A percentile compares a stretch with the other conserved stretches of the same genome.
These are phyloP conservation scores for Arctia plantaginis DNA, from an alignment of 2,888 invertebrate genomes.

Conservation along the genomic window DNA sequence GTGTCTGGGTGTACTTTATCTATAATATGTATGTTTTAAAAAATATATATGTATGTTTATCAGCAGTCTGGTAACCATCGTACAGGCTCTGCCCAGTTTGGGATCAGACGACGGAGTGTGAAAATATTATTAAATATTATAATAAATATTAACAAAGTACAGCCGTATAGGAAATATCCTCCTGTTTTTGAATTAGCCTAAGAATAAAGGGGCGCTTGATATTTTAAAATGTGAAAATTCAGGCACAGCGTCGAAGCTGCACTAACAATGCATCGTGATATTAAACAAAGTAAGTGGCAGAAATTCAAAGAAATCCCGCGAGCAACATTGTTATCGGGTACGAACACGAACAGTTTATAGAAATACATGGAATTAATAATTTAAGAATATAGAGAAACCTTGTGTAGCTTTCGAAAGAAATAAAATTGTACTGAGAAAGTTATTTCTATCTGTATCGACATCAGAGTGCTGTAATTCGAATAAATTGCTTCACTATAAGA, in stretches of 20 bases:
- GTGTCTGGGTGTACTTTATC: too few species aligned
- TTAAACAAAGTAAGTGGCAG: conserved; percentile 15
- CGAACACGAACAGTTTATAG: conserved; percentile 26
- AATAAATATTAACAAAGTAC: too few species aligned
- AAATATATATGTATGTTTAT: too few species aligned
- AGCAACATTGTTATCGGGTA: conserved; percentile 14
- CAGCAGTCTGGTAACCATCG: too few species aligned
- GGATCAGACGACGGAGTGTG: too few species aligned
- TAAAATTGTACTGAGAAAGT: conserved; percentile 18
- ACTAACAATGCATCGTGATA: conserved; percentile 10
- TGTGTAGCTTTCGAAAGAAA: conserved; percentile 34
- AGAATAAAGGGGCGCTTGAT: not conserved
- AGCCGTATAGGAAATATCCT: too few species aligned
- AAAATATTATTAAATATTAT: too few species aligned
- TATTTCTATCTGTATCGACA: not conserved
- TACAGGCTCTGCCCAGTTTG: too few species aligned
- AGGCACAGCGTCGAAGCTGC: conserved; percentile 7
- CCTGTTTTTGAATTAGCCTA: not conserved
- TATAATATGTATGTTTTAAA: too few species aligned
- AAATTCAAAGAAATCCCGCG: conserved; percentile 18
- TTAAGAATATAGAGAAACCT: conserved; percentile 33
- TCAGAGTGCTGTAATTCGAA: not conserved
- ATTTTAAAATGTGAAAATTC: not conserved
- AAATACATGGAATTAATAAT: conserved; percentile 47
- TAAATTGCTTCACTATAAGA: not conserved